phyloP scores from a whole-genome alignment of 2,888 invertebrate genomes.

The Tetragnatha montana region DNA sequence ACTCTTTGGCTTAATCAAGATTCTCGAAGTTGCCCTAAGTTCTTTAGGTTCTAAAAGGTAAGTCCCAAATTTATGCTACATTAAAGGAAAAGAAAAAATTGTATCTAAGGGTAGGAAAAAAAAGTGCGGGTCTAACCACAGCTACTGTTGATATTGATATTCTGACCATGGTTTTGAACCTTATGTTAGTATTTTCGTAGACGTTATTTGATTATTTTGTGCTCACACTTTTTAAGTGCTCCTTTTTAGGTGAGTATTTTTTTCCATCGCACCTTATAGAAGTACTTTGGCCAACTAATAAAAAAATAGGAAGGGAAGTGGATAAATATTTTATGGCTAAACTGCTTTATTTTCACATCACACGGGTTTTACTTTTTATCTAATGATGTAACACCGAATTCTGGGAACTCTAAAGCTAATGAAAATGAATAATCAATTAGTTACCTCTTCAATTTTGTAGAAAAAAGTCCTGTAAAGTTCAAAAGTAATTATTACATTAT shows the following conservation, averaged over 20 bases:
- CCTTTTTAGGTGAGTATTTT: slow-evolving; percentile 22
- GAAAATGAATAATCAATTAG: not conserved
- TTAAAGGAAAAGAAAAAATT: slow-evolving; percentile 50
- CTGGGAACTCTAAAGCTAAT: not conserved
- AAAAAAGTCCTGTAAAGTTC: not conserved
- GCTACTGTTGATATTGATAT: slow-evolving; percentile 65
- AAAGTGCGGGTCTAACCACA: slow-evolving; percentile 17
- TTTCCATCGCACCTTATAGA: slow-evolving; percentile 10
- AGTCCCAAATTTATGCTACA: slow-evolving; percentile 57
- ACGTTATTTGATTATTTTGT: slow-evolving; percentile 67
- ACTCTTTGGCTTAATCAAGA: slow-evolving; percentile 69
- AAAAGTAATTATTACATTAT: not conserved
- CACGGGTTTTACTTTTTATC: not conserved
- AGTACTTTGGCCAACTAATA: slow-evolving; percentile 22
- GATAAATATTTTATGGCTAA: slow-evolving; percentile 40
- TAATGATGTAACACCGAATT: not conserved
- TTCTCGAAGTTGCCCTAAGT: slow-evolving; percentile 65
- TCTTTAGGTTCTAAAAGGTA: slow-evolving; percentile 67
- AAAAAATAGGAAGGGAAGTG: slow-evolving; percentile 21
- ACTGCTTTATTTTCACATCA: slow-evolving; percentile 6
- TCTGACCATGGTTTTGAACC: slow-evolving; percentile 58
- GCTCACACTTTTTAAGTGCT: slow-evolving; percentile 35
- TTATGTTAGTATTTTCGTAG: slow-evolving; percentile 63
- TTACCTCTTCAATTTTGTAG: not conserved
- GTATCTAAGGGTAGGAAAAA: slow-evolving; percentile 14